A percentile compares a stretch with the other conserved stretches of the same genome.
Evolutionary conservation across 2,113 vertebrate species (phyloP).

Genomic region (Elephantulus edwardii): DNA sequence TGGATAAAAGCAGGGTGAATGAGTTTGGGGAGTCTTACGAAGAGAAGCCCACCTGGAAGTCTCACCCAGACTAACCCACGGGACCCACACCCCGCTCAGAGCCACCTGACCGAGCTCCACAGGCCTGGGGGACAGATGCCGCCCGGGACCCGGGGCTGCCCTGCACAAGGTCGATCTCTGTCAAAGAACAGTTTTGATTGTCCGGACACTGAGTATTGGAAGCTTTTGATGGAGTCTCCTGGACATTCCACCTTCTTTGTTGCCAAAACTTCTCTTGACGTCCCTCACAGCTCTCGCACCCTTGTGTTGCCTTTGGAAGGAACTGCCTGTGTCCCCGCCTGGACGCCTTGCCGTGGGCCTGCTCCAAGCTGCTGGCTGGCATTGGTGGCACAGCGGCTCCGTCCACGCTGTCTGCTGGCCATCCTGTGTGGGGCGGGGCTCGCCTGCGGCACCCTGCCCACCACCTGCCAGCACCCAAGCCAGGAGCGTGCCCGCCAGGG

Average conservation of each 20-base stretch:
- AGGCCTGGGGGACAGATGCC: too few species aligned
- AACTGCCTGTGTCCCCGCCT: neutral
- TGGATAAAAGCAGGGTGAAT: slow-evolving; percentile 92
- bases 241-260: slow-evolving; percentile 79
- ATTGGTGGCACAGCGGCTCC: too few species aligned
- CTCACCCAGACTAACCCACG: slow-evolving; percentile 85
- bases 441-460: neutral
- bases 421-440: neutral
- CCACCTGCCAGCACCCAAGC: neutral
- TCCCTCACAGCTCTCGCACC: slow-evolving; percentile 56
- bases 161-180: slow-evolving; percentile 54
- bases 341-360: neutral
- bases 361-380: neutral
- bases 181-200: slow-evolving; percentile 61
- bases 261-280: slow-evolving; percentile 84
- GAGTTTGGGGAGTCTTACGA: slow-evolving; percentile 91
- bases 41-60: slow-evolving; percentile 88
- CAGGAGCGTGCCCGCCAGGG: neutral
- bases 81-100: slow-evolving; percentile 57
- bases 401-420: neutral
- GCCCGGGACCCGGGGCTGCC: too few species aligned
- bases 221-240: slow-evolving; percentile 70
- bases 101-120: too few species aligned
- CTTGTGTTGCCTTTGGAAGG: neutral
- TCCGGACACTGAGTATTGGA: slow-evolving; percentile 79